A percentile compares a stretch with the other conserved stretches of the same genome.
These are phyloP conservation scores for Philopedon plagiatum DNA, from an alignment of 2,888 invertebrate genomes.

Conservation along the genomic window DNA sequence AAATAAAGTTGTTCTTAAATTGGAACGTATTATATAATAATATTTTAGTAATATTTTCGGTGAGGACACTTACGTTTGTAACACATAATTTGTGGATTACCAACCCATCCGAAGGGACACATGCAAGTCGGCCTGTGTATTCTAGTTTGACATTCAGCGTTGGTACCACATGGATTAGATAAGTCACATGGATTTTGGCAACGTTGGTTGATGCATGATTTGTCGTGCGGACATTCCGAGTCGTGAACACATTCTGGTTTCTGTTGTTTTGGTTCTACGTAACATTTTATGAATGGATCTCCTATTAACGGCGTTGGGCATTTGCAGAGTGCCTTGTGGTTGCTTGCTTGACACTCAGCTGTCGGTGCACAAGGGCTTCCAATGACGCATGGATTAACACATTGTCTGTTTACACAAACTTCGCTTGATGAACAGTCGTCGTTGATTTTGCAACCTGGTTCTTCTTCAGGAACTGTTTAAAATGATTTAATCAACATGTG, in stretches of 20 bases:
- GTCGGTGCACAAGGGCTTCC: slow-evolving; percentile 82
- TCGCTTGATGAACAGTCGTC: slow-evolving; percentile 81
- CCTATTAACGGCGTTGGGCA: slow-evolving; percentile 83
- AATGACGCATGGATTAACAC: slow-evolving; percentile 82
- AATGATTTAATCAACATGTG: slow-evolving; percentile 30
- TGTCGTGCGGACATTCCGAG: slow-evolving; percentile 81
- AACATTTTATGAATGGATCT: slow-evolving; percentile 87
- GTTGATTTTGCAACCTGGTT: slow-evolving; percentile 79
- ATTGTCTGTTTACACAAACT: slow-evolving; percentile 80
- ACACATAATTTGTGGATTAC: slow-evolving; percentile 88
- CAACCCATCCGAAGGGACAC: slow-evolving; percentile 89
- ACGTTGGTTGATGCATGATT: slow-evolving; percentile 84
- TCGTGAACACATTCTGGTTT: slow-evolving; percentile 81
- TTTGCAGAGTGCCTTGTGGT: slow-evolving; percentile 83
- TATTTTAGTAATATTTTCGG: background rate
- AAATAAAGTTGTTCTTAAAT: no score
- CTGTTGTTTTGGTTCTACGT: slow-evolving; percentile 67
- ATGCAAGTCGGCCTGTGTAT: slow-evolving; percentile 87
- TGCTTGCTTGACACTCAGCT: slow-evolving; percentile 82
- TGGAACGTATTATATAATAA: no score
- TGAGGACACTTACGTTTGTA: slow-evolving; percentile 81
- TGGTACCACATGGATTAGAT: slow-evolving; percentile 84
- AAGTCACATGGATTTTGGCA: slow-evolving; percentile 87
- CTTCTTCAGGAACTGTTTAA: slow-evolving; percentile 65
- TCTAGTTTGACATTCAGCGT: slow-evolving; percentile 84